These are phyloP conservation scores for Serrognathus titanus DNA, from an alignment of 2,888 invertebrate genomes.

Conservation along the genomic window DNA sequence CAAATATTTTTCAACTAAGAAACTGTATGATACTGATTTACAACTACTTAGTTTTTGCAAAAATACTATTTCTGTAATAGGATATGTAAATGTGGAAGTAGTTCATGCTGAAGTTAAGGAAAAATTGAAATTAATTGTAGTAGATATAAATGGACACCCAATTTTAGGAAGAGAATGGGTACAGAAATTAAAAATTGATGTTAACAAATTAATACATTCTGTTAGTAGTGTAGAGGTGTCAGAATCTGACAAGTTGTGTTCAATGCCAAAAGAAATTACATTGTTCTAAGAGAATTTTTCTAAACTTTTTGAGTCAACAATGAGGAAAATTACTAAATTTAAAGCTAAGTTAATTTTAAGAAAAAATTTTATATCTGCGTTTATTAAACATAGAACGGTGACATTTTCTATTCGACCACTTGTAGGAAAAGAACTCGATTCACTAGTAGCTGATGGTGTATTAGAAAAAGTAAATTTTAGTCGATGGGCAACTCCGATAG, in stretches of 20 bases:
- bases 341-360: slow-evolving; percentile 21
- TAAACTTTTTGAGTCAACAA: slow-evolving; percentile 8
- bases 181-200: slow-evolving; percentile 17
- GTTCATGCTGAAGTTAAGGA: slow-evolving; percentile 2
- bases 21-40: slow-evolving; percentile 7
- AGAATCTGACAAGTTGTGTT: too few relatives aligned
- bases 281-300: too few relatives aligned
- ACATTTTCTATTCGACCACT: slow-evolving; percentile 19
- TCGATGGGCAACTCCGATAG: slow-evolving; percentile 39
- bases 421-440: too few relatives aligned
- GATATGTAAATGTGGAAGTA: slow-evolving; percentile 18
- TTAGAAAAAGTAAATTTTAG: slow-evolving; percentile 25
- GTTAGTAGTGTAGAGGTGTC: too few relatives aligned
- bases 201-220: too few relatives aligned
- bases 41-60: slow-evolving; percentile 19
- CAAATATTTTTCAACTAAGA: not conserved
- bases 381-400: slow-evolving; percentile 16
- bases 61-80: slow-evolving; percentile 13
- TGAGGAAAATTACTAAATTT: slow-evolving; percentile 13
- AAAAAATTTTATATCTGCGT: slow-evolving; percentile 19
- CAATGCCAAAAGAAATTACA: too few relatives aligned
- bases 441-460: slow-evolving; percentile 24
- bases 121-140: slow-evolving; percentile 21
- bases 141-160: slow-evolving; percentile 24
- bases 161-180: slow-evolving; percentile 32